Percentiles rank a stretch among this genome's conserved stretches.
phyloP scores from a whole-genome alignment of 2,888 invertebrate genomes.

The Conistra vaccinii region DNA sequence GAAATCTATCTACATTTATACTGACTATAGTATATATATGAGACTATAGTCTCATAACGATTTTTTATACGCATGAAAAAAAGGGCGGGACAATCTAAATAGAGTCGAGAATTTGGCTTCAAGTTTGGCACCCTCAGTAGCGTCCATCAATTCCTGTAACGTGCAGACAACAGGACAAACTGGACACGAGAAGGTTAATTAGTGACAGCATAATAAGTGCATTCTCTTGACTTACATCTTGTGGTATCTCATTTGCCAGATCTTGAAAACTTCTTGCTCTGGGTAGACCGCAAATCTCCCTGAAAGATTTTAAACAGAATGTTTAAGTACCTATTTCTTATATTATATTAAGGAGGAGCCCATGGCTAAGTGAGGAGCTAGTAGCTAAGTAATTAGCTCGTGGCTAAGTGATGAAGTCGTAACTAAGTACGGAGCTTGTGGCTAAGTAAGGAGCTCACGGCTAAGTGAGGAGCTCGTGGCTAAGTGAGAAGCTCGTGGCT shows the following conservation, averaged over 20 bases:
- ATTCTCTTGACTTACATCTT: slow-evolving; percentile 88
- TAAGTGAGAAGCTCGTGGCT: too few species aligned
- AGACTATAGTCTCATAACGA: too few species aligned
- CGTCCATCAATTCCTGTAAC: neutral
- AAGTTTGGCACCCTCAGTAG: neutral
- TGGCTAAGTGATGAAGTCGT: too few species aligned
- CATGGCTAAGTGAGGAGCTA: too few species aligned
- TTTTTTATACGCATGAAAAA: neutral
- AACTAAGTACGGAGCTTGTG: too few species aligned
- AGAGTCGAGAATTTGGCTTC: neutral
- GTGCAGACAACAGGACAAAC: neutral
- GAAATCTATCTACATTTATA: neutral
- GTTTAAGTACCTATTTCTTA: neutral
- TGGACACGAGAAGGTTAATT: too few species aligned
- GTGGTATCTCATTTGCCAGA: slow-evolving; percentile 92
- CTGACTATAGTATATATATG: too few species aligned
- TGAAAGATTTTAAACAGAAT: slow-evolving; percentile 78
- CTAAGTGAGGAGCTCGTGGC: too few species aligned
- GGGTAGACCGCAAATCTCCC: slow-evolving; percentile 94
- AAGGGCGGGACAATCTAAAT: neutral
- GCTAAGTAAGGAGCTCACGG: too few species aligned
- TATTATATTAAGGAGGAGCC: too few species aligned
- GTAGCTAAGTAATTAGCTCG: too few species aligned
- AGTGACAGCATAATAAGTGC: neutral
- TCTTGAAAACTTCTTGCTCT: slow-evolving; percentile 93